Evolutionary conservation across 92 coral and sea anemone genomes (phyloP).

Genomic region (Desmophyllum pertusum): DNA sequence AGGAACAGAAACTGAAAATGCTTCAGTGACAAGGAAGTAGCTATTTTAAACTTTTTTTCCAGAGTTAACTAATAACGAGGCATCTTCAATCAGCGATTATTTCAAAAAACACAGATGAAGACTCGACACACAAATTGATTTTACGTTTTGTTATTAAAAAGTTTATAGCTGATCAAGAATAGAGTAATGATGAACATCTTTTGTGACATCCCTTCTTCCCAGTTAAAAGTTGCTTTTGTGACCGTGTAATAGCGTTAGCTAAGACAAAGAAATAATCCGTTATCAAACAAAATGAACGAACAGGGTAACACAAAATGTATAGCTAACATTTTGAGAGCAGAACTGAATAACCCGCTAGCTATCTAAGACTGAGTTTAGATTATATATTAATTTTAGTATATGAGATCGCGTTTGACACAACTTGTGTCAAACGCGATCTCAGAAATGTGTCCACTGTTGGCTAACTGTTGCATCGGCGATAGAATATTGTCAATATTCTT

Average conservation of each 20-base stretch:
- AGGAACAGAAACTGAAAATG: background rate
- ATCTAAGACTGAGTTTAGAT: background rate
- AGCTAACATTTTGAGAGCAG: background rate
- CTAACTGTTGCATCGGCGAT: background rate
- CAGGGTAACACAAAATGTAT: background rate
- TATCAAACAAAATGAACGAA: background rate
- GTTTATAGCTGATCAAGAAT: background rate
- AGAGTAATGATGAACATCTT: background rate
- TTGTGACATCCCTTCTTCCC: background rate
- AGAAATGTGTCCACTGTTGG: background rate
- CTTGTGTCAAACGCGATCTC: no score
- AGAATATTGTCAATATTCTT: no score
- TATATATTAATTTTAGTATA: no score
- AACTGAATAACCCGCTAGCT: no score
- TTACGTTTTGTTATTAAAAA: background rate
- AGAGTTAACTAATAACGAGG: background rate
- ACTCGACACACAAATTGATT: background rate
- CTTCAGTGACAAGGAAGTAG: background rate
- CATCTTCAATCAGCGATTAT: no score
- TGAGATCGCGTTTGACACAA: no score
- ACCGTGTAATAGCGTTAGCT: no score
- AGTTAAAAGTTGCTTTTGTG: background rate
- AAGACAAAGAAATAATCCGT: background rate
- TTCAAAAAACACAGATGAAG: background rate
- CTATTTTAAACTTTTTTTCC: background rate